Base-by-base conservation (phyloP, 2,113 vertebrate species). In the Pachypanchax playfairii region DNA sequence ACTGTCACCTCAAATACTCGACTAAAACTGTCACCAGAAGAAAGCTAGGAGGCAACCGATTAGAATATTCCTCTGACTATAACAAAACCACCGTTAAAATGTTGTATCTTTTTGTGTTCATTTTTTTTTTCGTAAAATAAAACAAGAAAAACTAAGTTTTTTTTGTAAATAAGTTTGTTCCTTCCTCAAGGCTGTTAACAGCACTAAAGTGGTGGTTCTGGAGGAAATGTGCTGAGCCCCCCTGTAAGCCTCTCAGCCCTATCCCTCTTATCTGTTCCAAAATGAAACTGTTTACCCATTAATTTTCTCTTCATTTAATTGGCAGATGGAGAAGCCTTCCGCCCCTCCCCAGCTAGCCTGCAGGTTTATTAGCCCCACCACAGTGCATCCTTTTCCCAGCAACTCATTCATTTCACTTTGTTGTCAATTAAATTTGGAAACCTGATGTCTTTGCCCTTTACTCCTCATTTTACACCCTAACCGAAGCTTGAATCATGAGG, bases 281-380 rank as follows among this genome's bases (percentile, higher is more conserved):
- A 80, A 26, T 71, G 61, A 80, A 79, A 70, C 51, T 65, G 72
- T 79, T 81, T 79, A 81, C 70, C 73, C 74, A 83, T 87, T 79
- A 48, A 79, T 79, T 81, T 85, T 64, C 75, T 66, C 52, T 71
- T 79, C 24, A 39, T 80, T 77, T 87, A 84, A 86, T 82, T 87
- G 77, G 74, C 79, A 77, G 73, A 64, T 50, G 56, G 44, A 67
- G 24, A 18, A 49, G 33, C 26, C 22, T 4, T 38, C 53, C 4
- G 2, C 18, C 13, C 55, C 56, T 22, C 51, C 59, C 12, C 14
- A 79, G 52, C 43, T 48, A 31, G 77, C 81, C 73, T 73, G 68
- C 47, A 80, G 85, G 76, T 79, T 84, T 80, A 73, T 83, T 77
- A 79, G 65, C 80, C 72, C 70, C 78, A 42, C 58, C 64, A 67